Conservation (phyloP, 2,113 vertebrate genomes). For the Isichthys henryi region DNA sequence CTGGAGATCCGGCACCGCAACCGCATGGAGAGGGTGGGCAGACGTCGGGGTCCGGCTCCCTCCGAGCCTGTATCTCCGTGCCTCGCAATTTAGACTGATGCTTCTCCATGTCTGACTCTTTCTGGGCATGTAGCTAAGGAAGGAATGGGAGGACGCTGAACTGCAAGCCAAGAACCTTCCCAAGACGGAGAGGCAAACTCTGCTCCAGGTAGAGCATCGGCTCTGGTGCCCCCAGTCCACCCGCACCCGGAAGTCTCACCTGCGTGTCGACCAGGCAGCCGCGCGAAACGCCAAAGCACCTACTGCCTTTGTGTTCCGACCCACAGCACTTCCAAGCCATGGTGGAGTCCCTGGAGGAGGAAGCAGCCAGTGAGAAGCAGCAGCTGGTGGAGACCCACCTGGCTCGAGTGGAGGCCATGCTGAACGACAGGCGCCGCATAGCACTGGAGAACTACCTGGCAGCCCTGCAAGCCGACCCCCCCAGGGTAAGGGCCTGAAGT, state of each 20-base stretch:
- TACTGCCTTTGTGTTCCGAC: neutral
- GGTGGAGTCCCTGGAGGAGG: conserved; percentile 89
- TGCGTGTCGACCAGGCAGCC: neutral
- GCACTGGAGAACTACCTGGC: conserved; percentile 89
- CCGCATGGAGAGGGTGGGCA: conserved; percentile 81
- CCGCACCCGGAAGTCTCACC: neutral
- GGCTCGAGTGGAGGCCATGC: conserved; percentile 87
- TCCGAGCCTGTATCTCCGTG: conserved; percentile 24
- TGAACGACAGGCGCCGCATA: conserved; percentile 81
- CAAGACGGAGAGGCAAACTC: conserved; percentile 85
- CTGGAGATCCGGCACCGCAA: conserved; percentile 87
- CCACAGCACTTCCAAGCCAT: conserved; percentile 88
- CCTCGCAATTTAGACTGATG: neutral
- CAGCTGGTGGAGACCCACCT: conserved; percentile 95
- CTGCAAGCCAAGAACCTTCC: conserved; percentile 85
- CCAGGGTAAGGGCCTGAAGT: conserved; percentile 58
- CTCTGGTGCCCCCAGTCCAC: no score
- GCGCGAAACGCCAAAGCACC: neutral
- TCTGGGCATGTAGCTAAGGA: conserved; percentile 73
- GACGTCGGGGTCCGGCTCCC: neutral
- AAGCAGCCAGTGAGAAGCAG: conserved; percentile 90
- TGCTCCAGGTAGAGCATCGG: conserved; percentile 76
- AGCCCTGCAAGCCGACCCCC: conserved; percentile 78
- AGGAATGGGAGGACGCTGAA: conserved; percentile 96
- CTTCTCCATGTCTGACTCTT: neutral